Evolutionary conservation across 2,797 vertebrate species (phyloP), one percentile per base, ranked within the genome.

Genomic region (Emydoidea blandingii): DNA sequence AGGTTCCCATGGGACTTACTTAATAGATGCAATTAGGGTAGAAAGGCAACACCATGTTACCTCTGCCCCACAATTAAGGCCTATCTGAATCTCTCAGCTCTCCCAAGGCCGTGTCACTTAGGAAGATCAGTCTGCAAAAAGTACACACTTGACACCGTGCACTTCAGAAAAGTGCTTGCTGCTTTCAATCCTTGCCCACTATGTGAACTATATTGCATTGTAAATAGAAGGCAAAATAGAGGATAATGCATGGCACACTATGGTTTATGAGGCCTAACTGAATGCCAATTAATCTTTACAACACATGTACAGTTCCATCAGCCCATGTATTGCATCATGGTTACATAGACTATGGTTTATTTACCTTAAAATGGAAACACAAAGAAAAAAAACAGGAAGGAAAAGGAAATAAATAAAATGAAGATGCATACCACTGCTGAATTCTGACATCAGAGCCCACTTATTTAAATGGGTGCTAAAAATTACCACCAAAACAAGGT

Each of bases 281-380:
- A 94, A 91, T 82, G 89, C 72, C 92, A 96, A 56, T 97, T 96
- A 96, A 97, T 83, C 57, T 90, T 95, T 94, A 96, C 87, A 96
- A 87, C 85, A 85, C 81, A 95, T 16, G 72, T 90, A 57, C 90
- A 29, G 27, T 41, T 89, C 76, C 56, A 81, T 80, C 91, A 83
- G 86, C 89, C 87, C 85, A 52, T 76, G 79, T 44, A 21, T 50
- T 89, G 87, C 59, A 78, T 94, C 83, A 79, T 0, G 56, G 86
- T 85, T 86, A 84, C 74, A 15, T 2, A 59, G 85, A 65, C 52
- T 34, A 72, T 18, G 41, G 54, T 78, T 83, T 85, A 91, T 90
- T n/a, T 78, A 85, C 92, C 87, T 90, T 65, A 52, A 79, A 90
- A 65, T 76, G 44, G 81, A 82, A 80, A 81, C 47, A 53, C 37